Evolutionary conservation across 2,888 invertebrate genomes (phyloP), one percentile per base, ranked within the genome.

Genomic region (Thereva nobilitata): DNA sequence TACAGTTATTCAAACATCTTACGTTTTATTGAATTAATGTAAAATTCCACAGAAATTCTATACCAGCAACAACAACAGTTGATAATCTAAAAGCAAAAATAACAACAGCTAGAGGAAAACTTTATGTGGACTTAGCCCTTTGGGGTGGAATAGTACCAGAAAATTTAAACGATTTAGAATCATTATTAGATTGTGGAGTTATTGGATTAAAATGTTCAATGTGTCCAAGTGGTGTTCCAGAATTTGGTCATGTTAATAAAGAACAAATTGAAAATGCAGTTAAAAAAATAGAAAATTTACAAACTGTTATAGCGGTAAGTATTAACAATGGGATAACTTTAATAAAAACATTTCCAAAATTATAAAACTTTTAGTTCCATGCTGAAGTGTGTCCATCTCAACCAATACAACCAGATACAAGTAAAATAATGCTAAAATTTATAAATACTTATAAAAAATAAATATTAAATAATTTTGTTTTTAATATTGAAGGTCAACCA

Each of bases 81-180:
- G 80, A 83, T 38, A 86, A 86, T 73, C 81, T 90, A 5, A 82
- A 84, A 74, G 80, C 79, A 1, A 91, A 90, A 79, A 82, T 85
- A 2, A 73, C 78, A 8, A 83, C 85, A 2, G 89, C 90, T 0
- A 77, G 81, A 45, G 85, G 83, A 2, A 84, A 86, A 72, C 82
- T 86, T 35, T 87, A 83, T 71, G 86, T 89, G 0, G 90, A 91
- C 75, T 86, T 90, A 52, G 90, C 86, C 3, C 90, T 90, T 78
- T 91, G 90, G 90, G 90, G 90, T n/a, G 90, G 90, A n/a, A 84
- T 90, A 1, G 83, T 89, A 55, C 88, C 87, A 0, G 86, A 84
- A 67, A 90, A 90, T 77, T 79, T 85, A 76, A 86, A 82, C 70
- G 85, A 87, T 1, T 77, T 89, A 37, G 77, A 79, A 42, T 81